Percentiles rank a stretch among this genome's conserved stretches.
Conservation (phyloP, 2,113 vertebrate genomes). For the Bagarius yarrelli region DNA sequence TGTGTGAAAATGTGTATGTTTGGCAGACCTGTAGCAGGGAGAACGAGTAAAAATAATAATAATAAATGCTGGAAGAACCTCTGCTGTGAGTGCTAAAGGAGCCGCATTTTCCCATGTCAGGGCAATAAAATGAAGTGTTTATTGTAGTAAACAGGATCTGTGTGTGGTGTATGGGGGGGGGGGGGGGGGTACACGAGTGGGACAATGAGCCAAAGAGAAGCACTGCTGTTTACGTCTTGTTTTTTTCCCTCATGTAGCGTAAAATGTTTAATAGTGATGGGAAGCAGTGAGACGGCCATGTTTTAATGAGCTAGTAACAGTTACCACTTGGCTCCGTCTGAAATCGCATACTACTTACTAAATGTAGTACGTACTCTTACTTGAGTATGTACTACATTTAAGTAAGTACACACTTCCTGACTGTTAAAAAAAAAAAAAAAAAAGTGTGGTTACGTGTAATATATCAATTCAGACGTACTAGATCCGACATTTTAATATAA, state of each 20-base stretch:
- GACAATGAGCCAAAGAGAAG: constrained; percentile 39
- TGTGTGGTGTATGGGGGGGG: neutral
- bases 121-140: constrained; percentile 22
- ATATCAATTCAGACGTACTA: too few species aligned
- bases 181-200: neutral
- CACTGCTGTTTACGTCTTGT: neutral
- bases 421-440: too few species aligned
- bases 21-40: neutral
- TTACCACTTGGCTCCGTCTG: neutral
- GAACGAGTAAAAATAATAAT: neutral
- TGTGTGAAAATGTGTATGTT: neutral
- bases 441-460: neutral
- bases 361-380: too few species aligned
- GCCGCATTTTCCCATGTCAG: neutral
- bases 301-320: constrained; percentile 8
- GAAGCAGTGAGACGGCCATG: constrained; percentile 7
- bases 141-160: neutral
- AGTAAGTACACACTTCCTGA: too few species aligned
- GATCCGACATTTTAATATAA: too few species aligned
- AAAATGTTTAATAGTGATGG: constrained; percentile 9
- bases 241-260: constrained; percentile 11
- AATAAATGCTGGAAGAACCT: neutral
- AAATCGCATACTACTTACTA: too few species aligned
- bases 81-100: neutral
- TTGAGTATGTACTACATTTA: too few species aligned